Base-by-base conservation (phyloP, 1,140 invertebrate genomes). In the Drosophila tani region DNA sequence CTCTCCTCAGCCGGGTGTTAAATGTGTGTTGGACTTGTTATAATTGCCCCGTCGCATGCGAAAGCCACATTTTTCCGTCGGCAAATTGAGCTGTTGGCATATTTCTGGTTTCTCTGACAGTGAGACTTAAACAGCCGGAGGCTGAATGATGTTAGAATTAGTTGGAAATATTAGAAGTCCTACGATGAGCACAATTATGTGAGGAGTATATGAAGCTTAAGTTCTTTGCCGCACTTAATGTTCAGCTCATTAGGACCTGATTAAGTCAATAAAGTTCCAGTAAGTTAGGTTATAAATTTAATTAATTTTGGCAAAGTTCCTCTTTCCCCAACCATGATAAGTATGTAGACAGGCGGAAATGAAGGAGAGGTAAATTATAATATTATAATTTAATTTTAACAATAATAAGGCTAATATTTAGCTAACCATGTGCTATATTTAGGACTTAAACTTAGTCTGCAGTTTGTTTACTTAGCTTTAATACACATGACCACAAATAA, bases 21-120 rank as follows among this genome's bases (percentile, higher is more conserved):
- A 77, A 68, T 70, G 57, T 66, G 56, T 57, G 29, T 59, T 65
- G 60, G 73, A 74, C 38, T 79, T 59, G 75, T 71, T 70, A 75
- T 83, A 83, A 82, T 82, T 82, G 75, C 56, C 70, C 35, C 45
- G 11, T 50, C 11, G 11, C 15, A 46, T 56, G 38, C n/a, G 38
- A 15, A 62, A 62, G 24, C 40, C 40, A 38, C 47, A 35, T 51
- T 66, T 66, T 40, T 49, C 45, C 24, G 43, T 29, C 17, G 38
- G 38, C 57, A 66, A 66, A 66, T 66, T 66, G 27, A 63, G 41
- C 19, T 63, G 38, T 62, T 65, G 40, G 57, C 57, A 45, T 66
- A 66, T 32, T 63, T 63, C 19, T 7, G 56, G 11, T 12, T 19
- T 21, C 56, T 40, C 19, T 67, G 62, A 50, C 45, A 66, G 24